Evolutionary conservation across 2,888 invertebrate species (phyloP).

Genomic region (Nyleta sp.): DNA sequence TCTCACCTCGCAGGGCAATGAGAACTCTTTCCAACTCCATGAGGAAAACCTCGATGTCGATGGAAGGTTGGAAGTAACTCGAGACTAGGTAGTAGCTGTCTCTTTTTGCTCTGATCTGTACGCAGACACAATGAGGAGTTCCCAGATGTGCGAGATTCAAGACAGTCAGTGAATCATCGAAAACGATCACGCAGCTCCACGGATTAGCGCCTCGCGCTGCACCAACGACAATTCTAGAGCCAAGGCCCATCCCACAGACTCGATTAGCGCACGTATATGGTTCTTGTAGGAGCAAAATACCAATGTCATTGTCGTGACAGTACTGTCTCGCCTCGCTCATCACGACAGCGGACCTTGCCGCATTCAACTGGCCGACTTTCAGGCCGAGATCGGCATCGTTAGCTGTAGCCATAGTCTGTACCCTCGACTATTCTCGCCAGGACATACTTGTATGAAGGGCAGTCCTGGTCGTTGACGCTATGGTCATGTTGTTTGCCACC

Average conservation of each 20-base stretch:
- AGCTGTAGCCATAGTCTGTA: neutral
- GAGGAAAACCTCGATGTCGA: too few species aligned
- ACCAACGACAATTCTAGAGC: neutral
- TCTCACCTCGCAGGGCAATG: too few species aligned
- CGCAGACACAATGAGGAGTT: too few species aligned
- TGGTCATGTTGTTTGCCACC: too few species aligned
- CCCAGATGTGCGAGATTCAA: too few species aligned
- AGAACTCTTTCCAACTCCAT: too few species aligned
- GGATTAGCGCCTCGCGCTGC: neutral
- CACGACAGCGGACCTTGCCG: neutral
- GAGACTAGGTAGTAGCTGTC: too few species aligned
- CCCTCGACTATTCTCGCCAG: neutral
- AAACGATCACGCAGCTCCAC: neutral
- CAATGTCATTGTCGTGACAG: neutral
- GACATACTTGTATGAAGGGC: neutral
- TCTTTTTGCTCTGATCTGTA: too few species aligned
- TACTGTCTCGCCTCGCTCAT: neutral
- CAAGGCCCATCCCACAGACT: neutral
- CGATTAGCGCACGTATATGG: neutral
- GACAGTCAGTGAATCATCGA: too few species aligned
- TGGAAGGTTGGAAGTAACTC: too few species aligned
- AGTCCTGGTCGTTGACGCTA: neutral
- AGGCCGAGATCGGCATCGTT: neutral
- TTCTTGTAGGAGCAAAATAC: neutral
- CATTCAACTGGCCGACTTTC: neutral